Evolutionary conservation across 2,113 vertebrate genomes (phyloP).

Genomic region (Entelurus aequoreus): DNA sequence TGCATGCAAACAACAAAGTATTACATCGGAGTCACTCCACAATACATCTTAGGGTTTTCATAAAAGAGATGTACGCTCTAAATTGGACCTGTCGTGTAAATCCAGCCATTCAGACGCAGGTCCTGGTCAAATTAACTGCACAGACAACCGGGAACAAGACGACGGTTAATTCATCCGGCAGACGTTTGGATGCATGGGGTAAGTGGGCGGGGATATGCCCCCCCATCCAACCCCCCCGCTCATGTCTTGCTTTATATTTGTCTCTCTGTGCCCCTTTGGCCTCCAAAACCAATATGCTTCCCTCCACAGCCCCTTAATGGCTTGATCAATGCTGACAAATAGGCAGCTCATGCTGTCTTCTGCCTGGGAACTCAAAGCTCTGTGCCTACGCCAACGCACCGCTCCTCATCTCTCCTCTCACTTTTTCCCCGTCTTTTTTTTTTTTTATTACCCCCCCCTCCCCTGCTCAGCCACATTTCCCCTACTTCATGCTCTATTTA

Average conservation of each 20-base stretch:
- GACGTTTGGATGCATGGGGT: slow-evolving; percentile 46
- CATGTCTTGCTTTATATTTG: slow-evolving; percentile 65
- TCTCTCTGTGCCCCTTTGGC: slow-evolving; percentile 67
- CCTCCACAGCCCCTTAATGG: slow-evolving; percentile 71
- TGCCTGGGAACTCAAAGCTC: slow-evolving; percentile 61
- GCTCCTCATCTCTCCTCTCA: slow-evolving; percentile 28
- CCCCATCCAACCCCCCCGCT: slow-evolving; percentile 34
- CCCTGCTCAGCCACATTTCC: slow-evolving; percentile 25
- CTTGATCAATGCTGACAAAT: slow-evolving; percentile 79
- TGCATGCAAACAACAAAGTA: too few species aligned
- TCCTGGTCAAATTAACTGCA: slow-evolving; percentile 47
- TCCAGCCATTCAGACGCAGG: slow-evolving; percentile 36
- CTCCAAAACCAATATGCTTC: slow-evolving; percentile 75
- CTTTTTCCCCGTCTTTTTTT: slow-evolving; percentile 36
- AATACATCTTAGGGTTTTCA: too few species aligned
- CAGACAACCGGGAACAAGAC: slow-evolving; percentile 38
- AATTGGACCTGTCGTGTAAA: neutral
- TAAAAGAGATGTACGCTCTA: neutral
- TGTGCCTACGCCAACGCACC: slow-evolving; percentile 54
- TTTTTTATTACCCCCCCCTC: slow-evolving; percentile 12
- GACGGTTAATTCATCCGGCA: slow-evolving; percentile 50
- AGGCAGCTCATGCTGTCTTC: slow-evolving; percentile 68
- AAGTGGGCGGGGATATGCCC: slow-evolving; percentile 16
- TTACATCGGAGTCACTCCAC: too few species aligned
- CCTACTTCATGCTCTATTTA: slow-evolving; percentile 57